Conservation (phyloP, 2,113 vertebrate genomes). For the Thamnaconus septentrionalis region DNA sequence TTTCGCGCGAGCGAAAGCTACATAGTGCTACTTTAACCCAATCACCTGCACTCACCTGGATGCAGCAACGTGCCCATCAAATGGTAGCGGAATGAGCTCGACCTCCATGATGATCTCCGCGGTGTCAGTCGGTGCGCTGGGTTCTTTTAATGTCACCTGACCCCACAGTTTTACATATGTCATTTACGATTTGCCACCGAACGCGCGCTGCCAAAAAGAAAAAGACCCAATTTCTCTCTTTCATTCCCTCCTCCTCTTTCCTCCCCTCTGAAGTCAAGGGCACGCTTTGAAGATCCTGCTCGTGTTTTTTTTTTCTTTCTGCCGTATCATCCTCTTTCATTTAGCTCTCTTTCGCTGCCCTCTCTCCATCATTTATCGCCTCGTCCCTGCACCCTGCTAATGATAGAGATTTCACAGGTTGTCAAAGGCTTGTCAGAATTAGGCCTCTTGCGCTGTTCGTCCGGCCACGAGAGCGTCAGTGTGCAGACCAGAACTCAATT, state of each 20-base stretch:
- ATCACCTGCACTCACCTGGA: constrained; percentile 1
- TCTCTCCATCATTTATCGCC: constrained; percentile 42
- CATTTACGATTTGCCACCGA: constrained; percentile 68
- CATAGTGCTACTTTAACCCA: too few species aligned
- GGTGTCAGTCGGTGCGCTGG: constrained; percentile 48
- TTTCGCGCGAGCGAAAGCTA: too few species aligned
- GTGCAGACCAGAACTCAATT: constrained; percentile 57
- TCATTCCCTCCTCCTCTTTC: constrained; percentile 1
- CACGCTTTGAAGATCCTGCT: constrained; percentile 70
- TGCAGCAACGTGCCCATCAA: constrained; percentile 11
- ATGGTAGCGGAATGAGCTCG: constrained; percentile 16
- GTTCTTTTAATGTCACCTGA: constrained; percentile 62
- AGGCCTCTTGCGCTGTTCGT: constrained; percentile 31
- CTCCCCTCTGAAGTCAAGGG: constrained; percentile 68
- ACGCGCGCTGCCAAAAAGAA: constrained; percentile 58
- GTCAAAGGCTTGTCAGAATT: constrained; percentile 55
- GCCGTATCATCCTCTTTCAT: constrained; percentile 42
- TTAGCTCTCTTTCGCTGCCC: constrained; percentile 15
- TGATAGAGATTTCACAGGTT: constrained; percentile 65
- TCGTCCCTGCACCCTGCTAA: constrained; percentile 49
- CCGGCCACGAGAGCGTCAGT: constrained; percentile 30
- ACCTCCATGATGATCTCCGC: constrained; percentile 37
- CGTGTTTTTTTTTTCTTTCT: constrained; percentile 48
- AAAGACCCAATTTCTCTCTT: constrained; percentile 18
- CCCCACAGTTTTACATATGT: constrained; percentile 71